Percentiles rank a stretch among this genome's conserved stretches.
These are phyloP conservation scores for Drosophila kepulauana DNA, from an alignment of 1,140 invertebrate genomes.

Conservation along the genomic window DNA sequence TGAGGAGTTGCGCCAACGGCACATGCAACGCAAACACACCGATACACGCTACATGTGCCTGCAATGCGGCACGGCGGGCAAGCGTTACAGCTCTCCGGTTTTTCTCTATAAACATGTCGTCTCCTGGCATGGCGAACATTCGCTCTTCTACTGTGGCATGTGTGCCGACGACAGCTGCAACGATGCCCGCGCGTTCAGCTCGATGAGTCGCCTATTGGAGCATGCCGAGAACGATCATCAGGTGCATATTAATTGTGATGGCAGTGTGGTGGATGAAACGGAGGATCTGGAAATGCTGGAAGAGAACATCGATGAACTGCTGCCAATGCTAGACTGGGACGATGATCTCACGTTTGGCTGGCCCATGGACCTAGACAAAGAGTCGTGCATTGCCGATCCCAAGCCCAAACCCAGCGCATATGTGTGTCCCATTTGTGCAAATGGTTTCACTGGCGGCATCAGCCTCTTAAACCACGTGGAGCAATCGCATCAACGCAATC, in stretches of 20 bases:
- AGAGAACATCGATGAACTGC: slow-evolving; percentile 69
- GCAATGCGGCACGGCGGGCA: slow-evolving; percentile 58
- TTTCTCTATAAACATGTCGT: slow-evolving; percentile 68
- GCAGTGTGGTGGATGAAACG: slow-evolving; percentile 59
- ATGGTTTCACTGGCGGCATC: slow-evolving; percentile 66
- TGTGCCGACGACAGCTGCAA: slow-evolving; percentile 55
- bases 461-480: slow-evolving; percentile 56
- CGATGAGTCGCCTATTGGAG: slow-evolving; percentile 42
- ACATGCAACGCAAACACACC: slow-evolving; percentile 56
- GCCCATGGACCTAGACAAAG: slow-evolving; percentile 65
- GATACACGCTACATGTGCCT: slow-evolving; percentile 58
- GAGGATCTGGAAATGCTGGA: slow-evolving; percentile 72
- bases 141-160: slow-evolving; percentile 70
- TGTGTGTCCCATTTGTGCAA: slow-evolving; percentile 69
- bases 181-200: slow-evolving; percentile 60
- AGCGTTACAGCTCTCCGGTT: slow-evolving; percentile 56
- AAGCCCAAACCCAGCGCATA: slow-evolving; percentile 57
- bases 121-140: slow-evolving; percentile 64
- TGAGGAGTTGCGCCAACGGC: slow-evolving; percentile 44
- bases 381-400: slow-evolving; percentile 58
- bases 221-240: slow-evolving; percentile 59
- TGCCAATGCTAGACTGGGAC: slow-evolving; percentile 66
- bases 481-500: slow-evolving; percentile 39
- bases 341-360: slow-evolving; percentile 70
- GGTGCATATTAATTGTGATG: slow-evolving; percentile 26